Percentiles rank a stretch among this genome's conserved stretches.
These are phyloP conservation scores for Polyodon spathula DNA, from an alignment of 2,113 vertebrate species.

Conservation along the genomic window DNA sequence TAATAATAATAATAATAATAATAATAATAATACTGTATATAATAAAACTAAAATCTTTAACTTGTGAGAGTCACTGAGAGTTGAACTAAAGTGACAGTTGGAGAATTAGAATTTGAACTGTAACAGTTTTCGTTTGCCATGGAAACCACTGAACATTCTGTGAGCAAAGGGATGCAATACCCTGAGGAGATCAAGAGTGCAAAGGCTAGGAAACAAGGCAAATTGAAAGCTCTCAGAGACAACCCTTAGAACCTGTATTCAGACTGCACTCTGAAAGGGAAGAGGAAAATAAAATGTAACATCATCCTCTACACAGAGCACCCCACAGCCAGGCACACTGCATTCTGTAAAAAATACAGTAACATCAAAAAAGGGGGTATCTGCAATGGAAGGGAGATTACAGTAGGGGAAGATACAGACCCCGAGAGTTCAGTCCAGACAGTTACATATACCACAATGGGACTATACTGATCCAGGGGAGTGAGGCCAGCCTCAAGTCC, in stretches of 20 bases:
- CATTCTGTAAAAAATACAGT: neutral
- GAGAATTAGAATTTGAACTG: no score
- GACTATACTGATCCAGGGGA: neutral
- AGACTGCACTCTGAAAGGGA: neutral
- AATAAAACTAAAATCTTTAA: no score
- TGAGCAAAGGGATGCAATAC: neutral
- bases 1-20: no score
- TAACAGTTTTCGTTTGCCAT: neutral
- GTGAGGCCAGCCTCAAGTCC: no score
- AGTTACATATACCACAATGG: no score
- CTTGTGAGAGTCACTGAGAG: no score
- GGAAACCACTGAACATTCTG: neutral
- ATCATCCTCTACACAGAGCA: neutral
- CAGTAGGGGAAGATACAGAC: no score
- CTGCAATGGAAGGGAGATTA: no score
- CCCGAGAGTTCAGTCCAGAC: no score
- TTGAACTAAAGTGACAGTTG: no score
- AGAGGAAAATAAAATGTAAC: neutral
- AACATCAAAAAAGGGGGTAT: neutral
- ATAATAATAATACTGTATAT: no score
- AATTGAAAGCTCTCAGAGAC: neutral
- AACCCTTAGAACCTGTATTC: neutral
- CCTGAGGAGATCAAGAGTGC: neutral
- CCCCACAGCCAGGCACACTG: neutral
- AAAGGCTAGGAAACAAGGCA: neutral